Base-by-base conservation (phyloP, 2,888 invertebrate species). In the Eupeodes luniger region DNA sequence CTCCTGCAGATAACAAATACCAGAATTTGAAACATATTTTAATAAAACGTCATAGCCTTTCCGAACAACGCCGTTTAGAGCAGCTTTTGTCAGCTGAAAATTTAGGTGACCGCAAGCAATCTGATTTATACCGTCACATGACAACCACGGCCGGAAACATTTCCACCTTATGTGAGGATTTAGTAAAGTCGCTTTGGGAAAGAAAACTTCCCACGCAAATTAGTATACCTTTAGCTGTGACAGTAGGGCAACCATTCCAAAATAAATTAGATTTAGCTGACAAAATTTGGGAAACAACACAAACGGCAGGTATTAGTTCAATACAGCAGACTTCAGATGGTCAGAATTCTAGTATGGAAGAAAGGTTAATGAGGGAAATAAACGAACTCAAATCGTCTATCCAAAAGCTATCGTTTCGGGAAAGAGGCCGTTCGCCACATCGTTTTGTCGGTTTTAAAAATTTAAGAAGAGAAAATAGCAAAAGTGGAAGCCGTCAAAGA, bases 51-150 rank as follows among this genome's bases (percentile, higher is more conserved):
- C 19, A 19, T 19, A 19, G 19, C 19, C 19, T 19, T 19, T 19
- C 19, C 19, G 19, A 19, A 19, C 61, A 62, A 10, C 59, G 19
- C 6, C 49, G 49, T 55, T 55, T 19, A 55, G 55, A 55, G 19
- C 55, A 55, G 49, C 7, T 19, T 9, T 2, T 55, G 6, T 55
- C 55, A 16, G 55, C 55, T 16, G 55, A 55, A 55, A 55, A 55
- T 55, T 16, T 55, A 19, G 55, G 62, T 1, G 62, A 62, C 4
- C 62, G 40, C n/a, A 62, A 62, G 5, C 62, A 16, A 9, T 62
- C 62, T 16, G 62, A 62, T 62, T 11, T 62, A 3, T 62, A 62
- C 10, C 62, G 62, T 4, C 62, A 62, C 40, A 62, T 62, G 55
- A 55, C 55, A 11, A 19, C 55, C 19, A 55, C 12, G 19, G 55